Percentiles rank a stretch among this genome's conserved stretches.
These are phyloP conservation scores for Drepana falcataria DNA, from an alignment of 2,888 invertebrate genomes.

Conservation along the genomic window DNA sequence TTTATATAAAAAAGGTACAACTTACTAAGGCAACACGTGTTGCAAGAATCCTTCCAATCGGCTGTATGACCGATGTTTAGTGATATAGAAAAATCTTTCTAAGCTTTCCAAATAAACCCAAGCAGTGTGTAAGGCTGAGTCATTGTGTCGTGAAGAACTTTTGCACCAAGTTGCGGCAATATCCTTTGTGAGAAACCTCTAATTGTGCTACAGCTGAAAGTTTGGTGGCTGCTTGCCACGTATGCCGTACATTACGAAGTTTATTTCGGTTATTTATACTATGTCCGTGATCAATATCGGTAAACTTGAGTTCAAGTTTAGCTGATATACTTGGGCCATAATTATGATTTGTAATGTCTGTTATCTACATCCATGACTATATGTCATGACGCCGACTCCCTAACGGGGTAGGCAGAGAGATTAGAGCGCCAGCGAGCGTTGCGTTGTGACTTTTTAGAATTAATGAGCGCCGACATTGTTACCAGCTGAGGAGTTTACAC, in stretches of 20 bases:
- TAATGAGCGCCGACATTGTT: too few relatives aligned
- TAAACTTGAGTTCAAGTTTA: constrained; percentile 12
- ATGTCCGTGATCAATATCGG: not conserved
- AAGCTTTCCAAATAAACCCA: not conserved
- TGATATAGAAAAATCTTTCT: too few relatives aligned
- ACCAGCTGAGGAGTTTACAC: too few relatives aligned
- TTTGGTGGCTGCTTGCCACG: constrained; percentile 28
- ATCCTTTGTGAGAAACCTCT: not conserved
- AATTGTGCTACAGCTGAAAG: constrained; percentile 14
- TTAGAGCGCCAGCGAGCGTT: too few relatives aligned
- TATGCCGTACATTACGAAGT: not conserved
- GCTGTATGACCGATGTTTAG: too few relatives aligned
- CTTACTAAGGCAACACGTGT: too few relatives aligned
- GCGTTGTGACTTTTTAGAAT: too few relatives aligned
- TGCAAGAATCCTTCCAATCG: too few relatives aligned
- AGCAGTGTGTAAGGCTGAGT: not conserved
- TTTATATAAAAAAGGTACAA: too few relatives aligned
- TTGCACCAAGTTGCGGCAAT: not conserved
- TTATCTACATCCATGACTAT: too few relatives aligned
- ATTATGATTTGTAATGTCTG: constrained; percentile 9
- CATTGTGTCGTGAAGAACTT: not conserved
- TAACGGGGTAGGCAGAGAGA: too few relatives aligned
- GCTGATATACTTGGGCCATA: constrained; percentile 5
- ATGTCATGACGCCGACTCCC: too few relatives aligned
- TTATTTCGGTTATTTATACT: not conserved